Evolutionary conservation across 30 jellyfish, hydroid and myxozoan genomes (phyloP), one percentile per base, ranked within the genome.

Genomic region (Chrysaora quinquecirrha): DNA sequence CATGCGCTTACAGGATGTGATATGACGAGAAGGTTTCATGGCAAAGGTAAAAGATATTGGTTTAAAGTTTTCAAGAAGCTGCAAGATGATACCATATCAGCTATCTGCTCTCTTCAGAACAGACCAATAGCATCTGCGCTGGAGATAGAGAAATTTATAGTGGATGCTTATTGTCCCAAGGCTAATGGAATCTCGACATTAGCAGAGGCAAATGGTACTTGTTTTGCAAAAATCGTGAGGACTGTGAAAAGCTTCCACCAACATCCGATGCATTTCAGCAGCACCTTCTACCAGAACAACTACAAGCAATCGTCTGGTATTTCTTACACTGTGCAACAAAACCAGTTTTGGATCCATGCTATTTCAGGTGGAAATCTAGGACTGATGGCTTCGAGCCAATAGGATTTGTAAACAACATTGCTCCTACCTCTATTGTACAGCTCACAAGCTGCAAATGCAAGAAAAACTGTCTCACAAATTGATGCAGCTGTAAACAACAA

Each of bases 1-100:
- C 87, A 75, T 75, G 87, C 74, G 9, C 65, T 47, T 31, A 75
- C 87, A 16, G 82, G 87, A 21, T 75, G 87, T 75, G 87, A 75
- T 66, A 75, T 64, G 34, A 75, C 65, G 61, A 34, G 87, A 38
- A 19, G 30, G 9, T 75, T 75, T 28, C 6, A 52, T 31, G 78
- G 87, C 70, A 75, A 75, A 49, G 87, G 87, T 14, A 75, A 75
- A 49, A 83, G 33, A 23, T 30, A 49, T n/a, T 58, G 71, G 49
- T 46, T 74, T 19, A 43, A 74, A 12, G 78, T 27, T 20, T 28
- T 74, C 71, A 74, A 48, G 86, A 74, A 48, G 63, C 50, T 28
- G 21, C 11, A 74, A 43, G 86, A 47, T 43, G 33, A 58, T 7
- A 75, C 76, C 10, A 32, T 64, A 64, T 64, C 76, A 64, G 76